Evolutionary conservation across 2,113 vertebrate genomes (phyloP).

Genomic region (Burhinus oedicnemus): DNA sequence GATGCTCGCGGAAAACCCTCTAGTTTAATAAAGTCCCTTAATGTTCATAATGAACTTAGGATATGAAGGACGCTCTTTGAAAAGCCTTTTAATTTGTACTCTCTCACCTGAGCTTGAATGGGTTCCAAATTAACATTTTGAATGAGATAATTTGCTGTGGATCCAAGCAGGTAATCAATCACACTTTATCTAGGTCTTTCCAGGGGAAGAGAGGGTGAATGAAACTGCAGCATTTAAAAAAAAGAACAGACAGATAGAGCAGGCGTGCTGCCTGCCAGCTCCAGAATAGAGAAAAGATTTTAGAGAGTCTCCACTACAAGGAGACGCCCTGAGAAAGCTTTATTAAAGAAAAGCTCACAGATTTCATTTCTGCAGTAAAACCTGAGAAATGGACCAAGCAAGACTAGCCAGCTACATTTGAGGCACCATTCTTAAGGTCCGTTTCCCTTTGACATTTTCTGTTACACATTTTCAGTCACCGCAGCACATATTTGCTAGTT

Average conservation of each 20-base stretch:
- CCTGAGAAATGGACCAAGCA: not conserved
- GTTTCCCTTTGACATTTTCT: not conserved
- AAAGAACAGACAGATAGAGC: not conserved
- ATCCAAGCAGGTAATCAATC: conserved; percentile 30
- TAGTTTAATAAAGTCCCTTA: not conserved
- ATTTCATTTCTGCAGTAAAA: not conserved
- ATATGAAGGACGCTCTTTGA: not conserved
- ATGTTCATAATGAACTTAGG: not conserved
- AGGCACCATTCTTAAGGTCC: not conserved
- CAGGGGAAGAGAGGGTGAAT: not conserved
- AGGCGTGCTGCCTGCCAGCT: not conserved
- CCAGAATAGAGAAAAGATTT: not conserved
- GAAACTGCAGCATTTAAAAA: not conserved
- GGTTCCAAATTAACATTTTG: conserved; percentile 30
- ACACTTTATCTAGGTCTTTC: conserved; percentile 35
- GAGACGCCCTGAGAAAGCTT: not conserved
- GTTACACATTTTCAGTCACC: not conserved
- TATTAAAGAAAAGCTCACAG: not conserved
- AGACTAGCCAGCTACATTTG: not conserved
- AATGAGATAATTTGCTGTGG: conserved; percentile 10
- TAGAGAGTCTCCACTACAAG: not conserved
- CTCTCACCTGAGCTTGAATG: not conserved
- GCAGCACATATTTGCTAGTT: not conserved
- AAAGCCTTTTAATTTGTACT: not conserved
- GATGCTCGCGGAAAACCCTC: not conserved